A percentile compares a stretch with the other conserved stretches of the same genome.
phyloP scores from a whole-genome alignment of 2,888 invertebrate genomes.

The Callimorpha dominula region DNA sequence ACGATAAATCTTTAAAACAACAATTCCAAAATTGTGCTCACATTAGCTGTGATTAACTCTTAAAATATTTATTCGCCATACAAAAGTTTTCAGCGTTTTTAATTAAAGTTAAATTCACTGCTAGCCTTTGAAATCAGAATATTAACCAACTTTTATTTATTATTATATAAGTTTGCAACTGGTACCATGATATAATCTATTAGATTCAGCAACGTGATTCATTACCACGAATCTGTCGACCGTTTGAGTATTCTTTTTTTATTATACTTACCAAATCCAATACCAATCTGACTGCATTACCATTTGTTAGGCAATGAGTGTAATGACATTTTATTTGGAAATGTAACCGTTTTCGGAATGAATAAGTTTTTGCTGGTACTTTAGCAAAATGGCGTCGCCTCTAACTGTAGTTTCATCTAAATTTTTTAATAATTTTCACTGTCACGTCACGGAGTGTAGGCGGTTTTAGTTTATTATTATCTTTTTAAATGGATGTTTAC shows the following conservation, averaged over 20 bases:
- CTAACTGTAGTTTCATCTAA: conserved; percentile 8
- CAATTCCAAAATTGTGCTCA: neutral
- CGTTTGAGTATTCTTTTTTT: conserved; percentile 22
- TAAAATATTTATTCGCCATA: neutral
- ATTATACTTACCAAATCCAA: conserved; percentile 18
- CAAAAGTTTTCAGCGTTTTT: conserved; percentile 2
- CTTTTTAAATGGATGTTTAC: neutral
- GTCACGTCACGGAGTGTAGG: conserved; percentile 4
- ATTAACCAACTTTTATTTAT: neutral
- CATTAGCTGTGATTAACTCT: neutral
- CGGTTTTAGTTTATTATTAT: conserved; percentile 5
- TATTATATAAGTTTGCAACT: neutral
- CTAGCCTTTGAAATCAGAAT: neutral
- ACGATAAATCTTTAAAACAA: neutral
- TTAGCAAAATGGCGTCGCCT: conserved; percentile 8
- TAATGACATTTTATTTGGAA: conserved; percentile 27
- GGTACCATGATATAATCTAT: neutral
- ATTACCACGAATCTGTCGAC: conserved; percentile 4
- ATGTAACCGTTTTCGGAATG: conserved; percentile 1
- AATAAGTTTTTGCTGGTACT: conserved; percentile 15
- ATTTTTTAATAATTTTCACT: conserved; percentile 7
- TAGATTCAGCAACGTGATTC: conserved; percentile 16
- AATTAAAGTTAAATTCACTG: neutral
- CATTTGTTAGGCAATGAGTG: conserved; percentile 11
- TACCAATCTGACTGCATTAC: conserved; percentile 25